Percentiles rank a stretch among this genome's conserved stretches.
Evolutionary conservation across 2,113 vertebrate species (phyloP).

Genomic region (Cyprinus carpio): DNA sequence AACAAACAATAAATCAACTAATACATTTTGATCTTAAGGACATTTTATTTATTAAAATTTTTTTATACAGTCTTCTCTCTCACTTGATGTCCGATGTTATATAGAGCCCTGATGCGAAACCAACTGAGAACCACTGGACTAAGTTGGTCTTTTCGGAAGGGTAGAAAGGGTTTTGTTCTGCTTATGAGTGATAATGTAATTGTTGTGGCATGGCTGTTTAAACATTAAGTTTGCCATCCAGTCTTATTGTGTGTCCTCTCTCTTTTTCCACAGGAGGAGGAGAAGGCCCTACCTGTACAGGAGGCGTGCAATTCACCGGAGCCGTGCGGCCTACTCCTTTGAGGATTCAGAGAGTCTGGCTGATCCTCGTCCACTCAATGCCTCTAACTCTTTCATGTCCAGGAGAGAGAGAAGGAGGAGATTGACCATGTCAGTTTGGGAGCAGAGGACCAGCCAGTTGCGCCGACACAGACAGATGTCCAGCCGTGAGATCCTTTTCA

Average conservation of each 20-base stretch:
- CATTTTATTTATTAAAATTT: no score
- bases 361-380: conserved; percentile 66
- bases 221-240: not conserved
- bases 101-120: not conserved
- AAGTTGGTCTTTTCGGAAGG: conserved; percentile 12
- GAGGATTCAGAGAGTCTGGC: conserved; percentile 72
- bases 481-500: conserved; percentile 88
- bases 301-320: conserved; percentile 78
- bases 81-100: no score
- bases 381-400: conserved; percentile 82
- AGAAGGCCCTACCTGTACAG: conserved; percentile 81
- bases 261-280: conserved; percentile 68
- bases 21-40: no score
- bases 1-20: no score
- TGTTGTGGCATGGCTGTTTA: not conserved
- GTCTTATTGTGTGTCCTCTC: conserved; percentile 48
- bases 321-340: conserved; percentile 74
- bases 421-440: conserved; percentile 98
- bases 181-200: not conserved
- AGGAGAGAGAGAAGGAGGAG: conserved; percentile 92
- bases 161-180: conserved; percentile 38
- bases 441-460: conserved; percentile 96
- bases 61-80: no score
- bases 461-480: conserved; percentile 94
- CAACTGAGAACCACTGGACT: conserved; percentile 12